phyloP scores from a whole-genome alignment of 2,113 vertebrate genomes.

The Rattus rattus region DNA sequence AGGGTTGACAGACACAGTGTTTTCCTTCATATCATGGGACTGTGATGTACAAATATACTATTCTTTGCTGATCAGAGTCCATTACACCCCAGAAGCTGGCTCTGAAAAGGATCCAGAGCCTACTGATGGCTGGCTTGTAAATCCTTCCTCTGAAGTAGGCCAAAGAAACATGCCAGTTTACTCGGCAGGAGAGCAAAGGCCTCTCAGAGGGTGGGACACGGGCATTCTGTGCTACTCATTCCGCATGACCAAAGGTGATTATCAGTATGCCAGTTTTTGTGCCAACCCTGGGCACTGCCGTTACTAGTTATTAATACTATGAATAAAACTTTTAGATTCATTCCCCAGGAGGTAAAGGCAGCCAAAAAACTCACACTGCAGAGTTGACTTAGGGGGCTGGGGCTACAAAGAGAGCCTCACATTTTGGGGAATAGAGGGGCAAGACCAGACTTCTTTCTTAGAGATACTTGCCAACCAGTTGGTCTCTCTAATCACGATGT shows the following conservation, averaged over 20 bases:
- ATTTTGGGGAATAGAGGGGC: not conserved
- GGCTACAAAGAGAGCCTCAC: not conserved
- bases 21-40: constrained; percentile 68
- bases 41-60: constrained; percentile 61
- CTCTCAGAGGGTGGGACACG: constrained; percentile 22
- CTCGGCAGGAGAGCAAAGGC: constrained; percentile 79
- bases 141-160: constrained; percentile 48
- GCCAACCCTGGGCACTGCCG: constrained; percentile 51
- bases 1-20: constrained; percentile 30
- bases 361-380: constrained; percentile 15
- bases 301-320: constrained; percentile 43
- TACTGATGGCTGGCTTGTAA: constrained; percentile 75
- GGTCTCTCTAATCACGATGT: not conserved
- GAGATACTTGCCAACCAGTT: not conserved
- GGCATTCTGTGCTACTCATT: constrained; percentile 59
- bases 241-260: constrained; percentile 57
- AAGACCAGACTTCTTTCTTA: not conserved
- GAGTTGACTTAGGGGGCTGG: not conserved
- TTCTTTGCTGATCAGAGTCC: constrained; percentile 64
- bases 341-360: not conserved
- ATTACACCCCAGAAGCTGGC: constrained; percentile 76
- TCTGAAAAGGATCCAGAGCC: constrained; percentile 72
- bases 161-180: constrained; percentile 80
- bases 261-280: not conserved
- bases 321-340: constrained; percentile 68